phyloP scores from a whole-genome alignment of 53 echinoderm and acorn worm genomes.

The Patiria pectinifera region DNA sequence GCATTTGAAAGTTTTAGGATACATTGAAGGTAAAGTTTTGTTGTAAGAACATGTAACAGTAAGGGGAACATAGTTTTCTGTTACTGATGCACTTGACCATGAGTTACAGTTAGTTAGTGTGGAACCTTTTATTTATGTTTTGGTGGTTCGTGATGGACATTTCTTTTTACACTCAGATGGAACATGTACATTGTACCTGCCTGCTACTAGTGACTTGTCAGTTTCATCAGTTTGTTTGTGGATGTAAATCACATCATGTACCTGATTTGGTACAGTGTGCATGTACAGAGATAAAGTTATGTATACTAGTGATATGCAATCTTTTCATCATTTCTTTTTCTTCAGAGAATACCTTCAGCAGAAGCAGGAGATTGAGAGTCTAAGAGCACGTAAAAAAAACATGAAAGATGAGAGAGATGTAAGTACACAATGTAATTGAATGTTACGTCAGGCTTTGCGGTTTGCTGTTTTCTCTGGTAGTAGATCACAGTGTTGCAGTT shows the following conservation, averaged over 20 bases:
- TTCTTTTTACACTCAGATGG: too few species aligned
- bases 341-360: constrained; percentile 78
- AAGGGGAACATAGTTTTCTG: too few species aligned
- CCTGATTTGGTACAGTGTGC: neutral
- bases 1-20: too few species aligned
- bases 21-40: too few species aligned
- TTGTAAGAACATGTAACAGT: too few species aligned
- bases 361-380: constrained; percentile 72
- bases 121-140: too few species aligned
- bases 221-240: neutral
- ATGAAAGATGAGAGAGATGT: constrained; percentile 83
- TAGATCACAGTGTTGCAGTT: too few species aligned
- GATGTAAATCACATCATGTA: neutral
- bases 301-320: too few species aligned
- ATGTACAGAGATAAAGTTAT: neutral
- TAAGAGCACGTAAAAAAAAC: constrained; percentile 62
- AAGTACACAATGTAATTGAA: constrained; percentile 26
- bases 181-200: too few species aligned
- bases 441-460: neutral
- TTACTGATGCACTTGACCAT: too few species aligned
- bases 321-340: neutral
- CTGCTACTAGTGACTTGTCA: neutral
- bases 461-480: neutral
- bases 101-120: too few species aligned
- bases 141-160: too few species aligned